Evolutionary conservation across 2,888 invertebrate species (phyloP), one percentile per base, ranked within the genome.

Genomic region (Pristionchus fissidentatus): DNA sequence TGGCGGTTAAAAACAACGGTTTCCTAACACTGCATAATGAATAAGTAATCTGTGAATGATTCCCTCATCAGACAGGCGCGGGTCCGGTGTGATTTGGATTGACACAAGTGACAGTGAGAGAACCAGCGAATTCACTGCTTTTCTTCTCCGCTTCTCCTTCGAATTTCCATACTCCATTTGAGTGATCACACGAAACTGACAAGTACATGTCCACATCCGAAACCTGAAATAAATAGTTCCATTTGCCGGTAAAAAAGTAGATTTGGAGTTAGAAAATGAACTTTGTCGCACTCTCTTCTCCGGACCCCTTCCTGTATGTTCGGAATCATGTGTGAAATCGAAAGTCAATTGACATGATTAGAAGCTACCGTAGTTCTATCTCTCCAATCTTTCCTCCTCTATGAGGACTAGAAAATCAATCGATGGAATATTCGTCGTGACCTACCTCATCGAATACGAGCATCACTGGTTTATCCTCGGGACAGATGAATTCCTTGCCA

Each of bases 371-470:
- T n/a, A n/a, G n/a, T n/a, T n/a, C n/a, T n/a, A n/a, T n/a, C n/a
- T n/a, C n/a, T n/a, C n/a, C n/a, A n/a, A n/a, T n/a, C n/a, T n/a
- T n/a, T n/a, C n/a, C n/a, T n/a, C n/a, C n/a, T n/a, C n/a, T n/a
- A n/a, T n/a, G n/a, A n/a, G n/a, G n/a, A n/a, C 55, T 55, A 22
- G 13, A 10, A 55, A 55, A 10, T 55, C 22, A n/a, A 26, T 29
- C 26, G 7, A n/a, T 55, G 55, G 55, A 13, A 55, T 55, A 38
- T 62, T n/a, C n/a, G n/a, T n/a, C n/a, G n/a, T n/a, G n/a, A n/a
- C n/a, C n/a, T n/a, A 66, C 66, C 66, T 66, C n/a, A 35, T 66
- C 66, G 38, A 66, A 66, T 2, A 66, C 66, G 38, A 66, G 66
- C 38, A 66, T 41, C 19, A 66, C 66, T 19, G 66, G 66, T 29